phyloP scores from a whole-genome alignment of 2,888 invertebrate genomes.

The Sphaeridia pumilis region DNA sequence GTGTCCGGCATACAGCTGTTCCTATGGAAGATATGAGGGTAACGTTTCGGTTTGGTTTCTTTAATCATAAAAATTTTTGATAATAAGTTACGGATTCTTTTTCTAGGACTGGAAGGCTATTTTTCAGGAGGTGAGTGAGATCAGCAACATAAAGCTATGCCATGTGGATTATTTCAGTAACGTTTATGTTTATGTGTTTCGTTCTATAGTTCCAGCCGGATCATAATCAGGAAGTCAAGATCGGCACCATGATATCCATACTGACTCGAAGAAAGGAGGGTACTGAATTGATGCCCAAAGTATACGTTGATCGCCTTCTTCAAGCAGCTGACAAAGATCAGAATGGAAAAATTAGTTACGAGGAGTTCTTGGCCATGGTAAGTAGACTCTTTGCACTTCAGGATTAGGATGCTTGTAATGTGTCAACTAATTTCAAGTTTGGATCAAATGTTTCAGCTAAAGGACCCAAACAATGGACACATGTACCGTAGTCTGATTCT shows the following conservation, averaged over 20 bases:
- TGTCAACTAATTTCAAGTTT: not conserved
- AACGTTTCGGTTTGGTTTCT: not conserved
- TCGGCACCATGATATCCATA: conserved; percentile 1
- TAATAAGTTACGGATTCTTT: not conserved
- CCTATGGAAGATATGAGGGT: not conserved
- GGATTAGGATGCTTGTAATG: not conserved
- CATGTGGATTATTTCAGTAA: not conserved
- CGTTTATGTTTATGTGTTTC: not conserved
- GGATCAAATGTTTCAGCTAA: conserved; percentile 6
- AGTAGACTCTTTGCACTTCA: conserved; percentile 10
- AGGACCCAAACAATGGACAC: conserved; percentile 33
- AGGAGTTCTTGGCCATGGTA: conserved; percentile 64
- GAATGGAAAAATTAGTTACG: conserved; percentile 73
- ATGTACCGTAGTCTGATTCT: conserved; percentile 34
- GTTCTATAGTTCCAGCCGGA: conserved; percentile 20
- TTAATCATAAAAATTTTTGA: not conserved
- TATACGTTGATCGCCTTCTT: conserved; percentile 37
- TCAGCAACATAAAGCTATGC: not conserved
- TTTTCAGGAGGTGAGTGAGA: conserved; percentile 16
- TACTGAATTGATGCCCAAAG: conserved; percentile 33
- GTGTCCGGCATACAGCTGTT: not conserved
- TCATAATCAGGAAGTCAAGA: conserved; percentile 17
- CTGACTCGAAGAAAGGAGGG: not conserved
- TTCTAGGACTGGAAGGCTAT: conserved; percentile 22
- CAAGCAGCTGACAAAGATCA: conserved; percentile 41